phyloP scores from a whole-genome alignment of 2,113 vertebrate genomes.

The Thomomys bottae region DNA sequence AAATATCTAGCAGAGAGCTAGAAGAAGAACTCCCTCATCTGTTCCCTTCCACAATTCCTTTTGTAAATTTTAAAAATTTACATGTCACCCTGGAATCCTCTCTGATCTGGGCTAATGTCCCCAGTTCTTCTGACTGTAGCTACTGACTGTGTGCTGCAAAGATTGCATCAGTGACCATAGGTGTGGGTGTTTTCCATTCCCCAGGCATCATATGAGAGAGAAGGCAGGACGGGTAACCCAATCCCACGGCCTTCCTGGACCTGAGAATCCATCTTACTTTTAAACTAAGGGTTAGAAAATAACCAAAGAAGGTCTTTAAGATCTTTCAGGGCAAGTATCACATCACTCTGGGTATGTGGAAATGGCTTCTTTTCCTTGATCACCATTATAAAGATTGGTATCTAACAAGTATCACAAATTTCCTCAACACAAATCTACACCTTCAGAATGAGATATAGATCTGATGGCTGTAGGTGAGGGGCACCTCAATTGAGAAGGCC shows the following conservation, averaged over 20 bases:
- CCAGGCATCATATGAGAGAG: neutral
- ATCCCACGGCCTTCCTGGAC: neutral
- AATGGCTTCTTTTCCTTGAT: neutral
- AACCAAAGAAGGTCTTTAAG: neutral
- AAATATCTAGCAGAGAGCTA: neutral
- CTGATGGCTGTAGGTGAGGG: neutral
- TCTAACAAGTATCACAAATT: neutral
- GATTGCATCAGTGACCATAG: neutral
- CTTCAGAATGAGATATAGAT: neutral
- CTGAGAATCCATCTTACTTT: neutral
- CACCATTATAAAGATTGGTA: neutral
- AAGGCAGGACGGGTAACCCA: neutral
- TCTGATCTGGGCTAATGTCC: neutral
- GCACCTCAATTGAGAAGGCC: neutral
- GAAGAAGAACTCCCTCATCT: neutral
- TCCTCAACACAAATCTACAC: neutral
- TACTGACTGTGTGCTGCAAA: neutral
- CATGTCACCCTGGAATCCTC: neutral
- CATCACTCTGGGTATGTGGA: neutral
- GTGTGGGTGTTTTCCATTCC: neutral
- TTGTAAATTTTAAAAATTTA: neutral
- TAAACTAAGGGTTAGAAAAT: neutral
- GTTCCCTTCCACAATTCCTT: neutral
- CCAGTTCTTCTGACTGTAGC: neutral
- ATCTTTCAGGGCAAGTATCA: neutral